Evolutionary conservation across 37 sponge, comb jelly and placozoan species (phyloP).

Genomic region (Axinella damicornis): DNA sequence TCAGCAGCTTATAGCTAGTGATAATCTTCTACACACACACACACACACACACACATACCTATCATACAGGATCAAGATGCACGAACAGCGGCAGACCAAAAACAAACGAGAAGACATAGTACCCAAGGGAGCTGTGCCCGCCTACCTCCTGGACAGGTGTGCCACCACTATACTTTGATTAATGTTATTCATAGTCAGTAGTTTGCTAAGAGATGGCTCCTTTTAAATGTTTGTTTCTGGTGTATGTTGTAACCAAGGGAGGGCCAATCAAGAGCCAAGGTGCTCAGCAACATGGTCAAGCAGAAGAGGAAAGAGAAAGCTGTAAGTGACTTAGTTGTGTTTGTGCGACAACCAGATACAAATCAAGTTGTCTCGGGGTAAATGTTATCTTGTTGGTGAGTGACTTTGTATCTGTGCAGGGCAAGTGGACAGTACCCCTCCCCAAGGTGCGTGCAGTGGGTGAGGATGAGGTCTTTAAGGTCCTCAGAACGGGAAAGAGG

Average conservation of each 20-base stretch:
- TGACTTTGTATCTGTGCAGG: conserved; percentile 25
- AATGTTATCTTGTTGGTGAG: too few species aligned
- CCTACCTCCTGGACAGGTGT: conserved; percentile 96
- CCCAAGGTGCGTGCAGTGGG: conserved; percentile 96
- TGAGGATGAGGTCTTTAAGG: conserved; percentile 96
- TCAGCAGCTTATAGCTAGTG: too few species aligned
- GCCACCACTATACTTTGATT: too few species aligned
- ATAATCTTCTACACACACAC: too few species aligned
- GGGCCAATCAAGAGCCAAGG: conserved; percentile 94
- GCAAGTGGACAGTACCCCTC: conserved; percentile 99
- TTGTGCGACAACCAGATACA: too few species aligned
- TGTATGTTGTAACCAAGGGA: too few species aligned
- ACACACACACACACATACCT: background rate
- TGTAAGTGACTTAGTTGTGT: conserved; percentile 59
- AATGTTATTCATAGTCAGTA: too few species aligned
- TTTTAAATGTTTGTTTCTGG: too few species aligned
- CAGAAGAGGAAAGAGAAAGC: conserved; percentile 99
- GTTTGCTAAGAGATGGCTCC: too few species aligned
- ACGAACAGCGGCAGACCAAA: conserved; percentile 88
- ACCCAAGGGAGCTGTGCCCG: conserved; percentile 97
- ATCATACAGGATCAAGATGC: conserved; percentile 79
- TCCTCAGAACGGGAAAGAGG: conserved; percentile 93
- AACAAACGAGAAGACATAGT: conserved; percentile 85
- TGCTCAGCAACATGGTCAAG: conserved; percentile 97
- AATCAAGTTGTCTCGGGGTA: too few species aligned